Evolutionary conservation across 1,140 invertebrate species (phyloP).

Genomic region (Wiebesia pumilae): DNA sequence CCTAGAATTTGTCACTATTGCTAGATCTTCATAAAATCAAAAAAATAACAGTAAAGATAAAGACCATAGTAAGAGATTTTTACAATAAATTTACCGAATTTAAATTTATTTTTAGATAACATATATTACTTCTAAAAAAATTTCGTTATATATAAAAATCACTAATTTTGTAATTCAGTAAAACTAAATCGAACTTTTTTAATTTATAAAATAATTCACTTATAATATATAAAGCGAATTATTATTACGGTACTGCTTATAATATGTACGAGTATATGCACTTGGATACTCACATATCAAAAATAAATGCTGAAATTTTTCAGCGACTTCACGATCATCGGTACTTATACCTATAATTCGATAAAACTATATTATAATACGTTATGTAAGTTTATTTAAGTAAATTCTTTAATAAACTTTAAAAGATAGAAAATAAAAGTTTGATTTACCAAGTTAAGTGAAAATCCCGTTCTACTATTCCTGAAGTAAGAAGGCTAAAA

Average conservation of each 20-base stretch:
- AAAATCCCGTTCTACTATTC: conserved; percentile 10
- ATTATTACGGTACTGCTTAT: background rate
- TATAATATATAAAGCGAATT: background rate
- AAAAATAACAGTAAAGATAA: background rate
- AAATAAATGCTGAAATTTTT: conserved; percentile 33
- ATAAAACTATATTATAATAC: conserved; percentile 12
- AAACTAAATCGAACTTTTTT: background rate
- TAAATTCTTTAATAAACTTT: background rate
- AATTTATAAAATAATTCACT: background rate
- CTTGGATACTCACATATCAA: background rate
- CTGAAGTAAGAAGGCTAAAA: background rate
- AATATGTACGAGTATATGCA: background rate
- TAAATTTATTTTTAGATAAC: background rate
- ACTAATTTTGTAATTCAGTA: background rate
- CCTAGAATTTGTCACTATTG: conserved; percentile 16
- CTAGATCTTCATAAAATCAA: background rate
- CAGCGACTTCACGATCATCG: conserved; percentile 39
- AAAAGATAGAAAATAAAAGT: background rate
- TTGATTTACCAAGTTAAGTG: conserved; percentile 39
- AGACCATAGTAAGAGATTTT: background rate
- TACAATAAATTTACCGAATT: background rate
- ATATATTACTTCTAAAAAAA: background rate
- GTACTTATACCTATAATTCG: background rate
- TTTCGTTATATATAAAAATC: background rate
- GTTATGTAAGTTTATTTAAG: background rate